These are phyloP conservation scores for Homarus gammarus DNA, from an alignment of 2,888 invertebrate genomes.

Conservation along the genomic window DNA sequence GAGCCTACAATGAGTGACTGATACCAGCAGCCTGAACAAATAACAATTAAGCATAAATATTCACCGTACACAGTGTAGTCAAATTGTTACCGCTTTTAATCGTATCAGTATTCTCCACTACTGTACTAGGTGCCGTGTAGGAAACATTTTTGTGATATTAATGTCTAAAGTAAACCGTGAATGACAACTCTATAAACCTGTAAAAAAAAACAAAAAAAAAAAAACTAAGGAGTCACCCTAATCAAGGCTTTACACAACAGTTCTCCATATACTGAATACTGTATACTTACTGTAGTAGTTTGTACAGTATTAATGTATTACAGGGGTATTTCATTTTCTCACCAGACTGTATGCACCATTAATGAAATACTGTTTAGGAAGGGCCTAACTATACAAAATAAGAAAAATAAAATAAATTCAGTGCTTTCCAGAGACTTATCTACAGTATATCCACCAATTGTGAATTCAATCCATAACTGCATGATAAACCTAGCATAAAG, in stretches of 20 bases:
- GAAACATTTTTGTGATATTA: neutral
- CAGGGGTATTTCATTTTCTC: constrained; percentile 9
- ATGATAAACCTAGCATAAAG: too few species aligned
- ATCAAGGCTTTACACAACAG: neutral
- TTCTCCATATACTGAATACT: neutral
- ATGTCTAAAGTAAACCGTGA: neutral
- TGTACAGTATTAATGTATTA: neutral
- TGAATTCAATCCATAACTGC: too few species aligned
- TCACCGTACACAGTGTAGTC: constrained; percentile 29
- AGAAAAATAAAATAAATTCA: constrained; percentile 20
- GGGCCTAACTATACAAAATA: neutral
- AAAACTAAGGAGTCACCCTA: neutral
- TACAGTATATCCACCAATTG: too few species aligned
- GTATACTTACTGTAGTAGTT: neutral
- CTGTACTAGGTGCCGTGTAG: neutral
- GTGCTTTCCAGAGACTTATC: too few species aligned
- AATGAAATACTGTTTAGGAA: neutral
- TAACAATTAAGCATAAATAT: constrained; percentile 5
- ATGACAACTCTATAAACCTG: neutral
- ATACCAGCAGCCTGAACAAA: constrained; percentile 26
- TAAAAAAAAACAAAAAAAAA: neutral
- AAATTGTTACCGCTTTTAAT: constrained; percentile 37
- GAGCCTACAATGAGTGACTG: constrained; percentile 38
- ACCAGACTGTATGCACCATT: constrained; percentile 30
- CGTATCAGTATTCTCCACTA: neutral